These are phyloP conservation scores for Drosophila merina DNA, from an alignment of 2,888 invertebrate genomes.

Conservation along the genomic window DNA sequence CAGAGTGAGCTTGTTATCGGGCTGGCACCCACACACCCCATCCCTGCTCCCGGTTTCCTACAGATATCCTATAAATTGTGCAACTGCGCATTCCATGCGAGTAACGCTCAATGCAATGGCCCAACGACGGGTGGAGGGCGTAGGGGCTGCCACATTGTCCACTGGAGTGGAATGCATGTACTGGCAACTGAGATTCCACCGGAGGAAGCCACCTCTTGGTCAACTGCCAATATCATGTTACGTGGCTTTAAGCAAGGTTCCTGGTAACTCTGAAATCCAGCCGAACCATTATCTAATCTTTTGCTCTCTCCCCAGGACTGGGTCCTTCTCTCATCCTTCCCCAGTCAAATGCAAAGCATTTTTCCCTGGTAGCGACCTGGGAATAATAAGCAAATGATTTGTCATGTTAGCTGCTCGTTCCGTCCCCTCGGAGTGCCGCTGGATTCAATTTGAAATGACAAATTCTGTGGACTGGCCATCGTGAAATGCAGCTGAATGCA, in stretches of 20 bases:
- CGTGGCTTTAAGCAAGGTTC: slow-evolving; percentile 44
- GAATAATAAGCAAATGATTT: slow-evolving; percentile 68
- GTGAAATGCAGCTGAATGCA: slow-evolving; percentile 26
- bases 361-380: slow-evolving; percentile 19
- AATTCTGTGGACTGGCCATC: slow-evolving; percentile 39
- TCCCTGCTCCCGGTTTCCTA: background rate
- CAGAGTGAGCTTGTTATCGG: slow-evolving; percentile 59
- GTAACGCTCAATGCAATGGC: slow-evolving; percentile 55
- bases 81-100: slow-evolving; percentile 74
- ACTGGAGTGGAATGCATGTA: slow-evolving; percentile 56
- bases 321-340: slow-evolving; percentile 8
- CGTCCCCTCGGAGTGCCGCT: slow-evolving; percentile 18
- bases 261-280: slow-evolving; percentile 20
- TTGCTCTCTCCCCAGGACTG: background rate
- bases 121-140: background rate
- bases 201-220: slow-evolving; percentile 45
- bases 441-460: slow-evolving; percentile 41
- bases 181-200: slow-evolving; percentile 33
- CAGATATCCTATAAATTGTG: slow-evolving; percentile 66
- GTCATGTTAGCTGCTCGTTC: slow-evolving; percentile 50
- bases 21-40: slow-evolving; percentile 1
- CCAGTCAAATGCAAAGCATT: slow-evolving; percentile 36
- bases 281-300: slow-evolving; percentile 53
- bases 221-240: slow-evolving; percentile 60
- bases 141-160: slow-evolving; percentile 51